phyloP scores from a whole-genome alignment of 2,888 invertebrate species.

The Pecten maximus region DNA sequence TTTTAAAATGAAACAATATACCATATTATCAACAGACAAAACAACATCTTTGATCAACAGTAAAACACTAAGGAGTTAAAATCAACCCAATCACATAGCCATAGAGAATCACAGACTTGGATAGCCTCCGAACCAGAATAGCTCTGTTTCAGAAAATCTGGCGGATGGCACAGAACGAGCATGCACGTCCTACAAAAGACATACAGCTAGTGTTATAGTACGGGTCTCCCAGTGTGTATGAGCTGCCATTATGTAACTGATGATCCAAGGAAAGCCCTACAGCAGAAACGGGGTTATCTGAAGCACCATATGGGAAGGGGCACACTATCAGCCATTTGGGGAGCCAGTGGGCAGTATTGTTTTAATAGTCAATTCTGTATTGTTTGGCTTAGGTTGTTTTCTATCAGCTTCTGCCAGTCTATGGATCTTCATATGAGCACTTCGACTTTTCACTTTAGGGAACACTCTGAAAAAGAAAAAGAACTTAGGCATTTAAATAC shows the following conservation, averaged over 20 bases:
- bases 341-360: conserved; percentile 40
- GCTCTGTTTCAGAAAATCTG: background rate
- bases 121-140: conserved; percentile 21
- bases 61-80: conserved; percentile 5
- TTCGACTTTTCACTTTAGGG: conserved; percentile 98
- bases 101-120: conserved; percentile 21
- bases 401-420: conserved; percentile 63
- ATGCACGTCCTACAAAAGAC: background rate
- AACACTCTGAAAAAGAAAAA: conserved; percentile 90
- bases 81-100: conserved; percentile 33
- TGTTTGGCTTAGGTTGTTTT: conserved; percentile 52
- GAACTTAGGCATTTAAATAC: background rate
- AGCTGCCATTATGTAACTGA: conserved; percentile 24
- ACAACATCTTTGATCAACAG: conserved; percentile 33
- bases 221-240: conserved; percentile 24
- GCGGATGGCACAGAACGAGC: conserved; percentile 13
- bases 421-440: conserved; percentile 99
- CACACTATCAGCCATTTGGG: conserved; percentile 45
- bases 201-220: background rate
- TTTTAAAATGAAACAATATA: conserved; percentile 23
- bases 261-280: conserved; percentile 29
- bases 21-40: conserved; percentile 29
- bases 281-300: conserved; percentile 23
- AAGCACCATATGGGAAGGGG: conserved; percentile 22
- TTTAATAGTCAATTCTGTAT: conserved; percentile 46